These are phyloP conservation scores for Pachyuromys duprasi DNA, from an alignment of 2,797 vertebrate genomes.

Conservation along the genomic window DNA sequence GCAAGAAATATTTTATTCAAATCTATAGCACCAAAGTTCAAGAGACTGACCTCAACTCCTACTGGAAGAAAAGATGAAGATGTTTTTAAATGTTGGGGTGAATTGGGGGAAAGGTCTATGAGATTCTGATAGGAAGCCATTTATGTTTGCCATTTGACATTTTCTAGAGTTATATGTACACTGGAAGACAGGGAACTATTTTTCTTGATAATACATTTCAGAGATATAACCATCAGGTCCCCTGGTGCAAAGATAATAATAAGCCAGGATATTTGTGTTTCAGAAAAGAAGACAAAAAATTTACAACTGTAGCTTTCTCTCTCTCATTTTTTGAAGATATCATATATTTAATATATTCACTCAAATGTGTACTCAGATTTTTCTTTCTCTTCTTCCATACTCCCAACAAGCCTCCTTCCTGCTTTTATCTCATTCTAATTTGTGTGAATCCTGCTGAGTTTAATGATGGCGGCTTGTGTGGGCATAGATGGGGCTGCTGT, in stretches of 20 bases:
- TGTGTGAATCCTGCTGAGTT: not conserved
- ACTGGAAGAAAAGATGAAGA: not conserved
- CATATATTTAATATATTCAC: not conserved
- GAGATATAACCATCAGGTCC: not conserved
- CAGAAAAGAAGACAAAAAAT: not conserved
- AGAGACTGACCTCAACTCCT: not conserved
- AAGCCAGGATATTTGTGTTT: not conserved
- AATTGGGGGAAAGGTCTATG: not conserved
- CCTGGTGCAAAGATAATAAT: not conserved
- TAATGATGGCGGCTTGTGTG: not conserved
- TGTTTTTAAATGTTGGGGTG: not conserved
- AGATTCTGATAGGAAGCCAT: not conserved
- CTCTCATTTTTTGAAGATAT: not conserved
- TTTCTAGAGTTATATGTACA: not conserved
- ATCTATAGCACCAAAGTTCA: not conserved
- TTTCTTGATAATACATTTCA: slow-evolving; percentile 9
- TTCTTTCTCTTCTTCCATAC: not conserved
- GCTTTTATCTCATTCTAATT: not conserved
- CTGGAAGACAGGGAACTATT: not conserved
- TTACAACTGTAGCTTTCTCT: not conserved
- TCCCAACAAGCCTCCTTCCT: not conserved
- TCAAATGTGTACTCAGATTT: not conserved
- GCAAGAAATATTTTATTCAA: not conserved
- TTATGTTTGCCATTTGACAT: not conserved
- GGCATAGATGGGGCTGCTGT: too few species aligned